A percentile compares a stretch with the other conserved stretches of the same genome.
Conservation (phyloP, 2,888 invertebrate genomes). For the Parnassius glacialis region DNA sequence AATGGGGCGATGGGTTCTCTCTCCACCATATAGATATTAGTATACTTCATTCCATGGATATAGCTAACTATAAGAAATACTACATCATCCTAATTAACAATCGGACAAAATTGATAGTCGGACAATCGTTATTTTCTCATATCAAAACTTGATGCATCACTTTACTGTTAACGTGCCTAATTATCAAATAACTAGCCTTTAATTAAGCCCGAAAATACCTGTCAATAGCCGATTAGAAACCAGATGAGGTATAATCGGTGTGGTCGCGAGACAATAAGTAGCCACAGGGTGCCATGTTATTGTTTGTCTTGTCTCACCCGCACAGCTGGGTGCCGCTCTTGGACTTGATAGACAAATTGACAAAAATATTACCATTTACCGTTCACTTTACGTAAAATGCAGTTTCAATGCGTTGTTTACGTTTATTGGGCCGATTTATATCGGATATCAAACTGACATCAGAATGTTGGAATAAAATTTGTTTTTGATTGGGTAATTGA, state of each 20-base stretch:
- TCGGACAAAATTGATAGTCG: no score
- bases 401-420: slow-evolving; percentile 1
- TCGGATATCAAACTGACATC: slow-evolving; percentile 5
- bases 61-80: no score
- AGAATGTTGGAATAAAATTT: slow-evolving; percentile 5
- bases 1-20: no score
- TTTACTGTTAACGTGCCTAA: slow-evolving; percentile 2
- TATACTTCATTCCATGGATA: no score
- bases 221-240: slow-evolving; percentile 64
- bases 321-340: slow-evolving; percentile 54
- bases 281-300: slow-evolving; percentile 62
- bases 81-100: no score
- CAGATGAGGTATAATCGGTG: slow-evolving; percentile 63
- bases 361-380: slow-evolving; percentile 50
- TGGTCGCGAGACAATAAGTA: slow-evolving; percentile 63
- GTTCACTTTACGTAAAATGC: slow-evolving; percentile 13
- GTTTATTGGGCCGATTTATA: slow-evolving; percentile 15
- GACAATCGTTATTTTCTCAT: not conserved
- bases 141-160: not conserved
- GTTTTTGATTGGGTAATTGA: slow-evolving; percentile 10
- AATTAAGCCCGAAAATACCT: slow-evolving; percentile 49
- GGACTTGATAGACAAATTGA: slow-evolving; percentile 57
- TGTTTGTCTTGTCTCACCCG: slow-evolving; percentile 62
- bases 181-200: slow-evolving; percentile 35
- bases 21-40: no score